Evolutionary conservation across 2,113 vertebrate species (phyloP).

Genomic region (Oncorhynchus tshawytscha): DNA sequence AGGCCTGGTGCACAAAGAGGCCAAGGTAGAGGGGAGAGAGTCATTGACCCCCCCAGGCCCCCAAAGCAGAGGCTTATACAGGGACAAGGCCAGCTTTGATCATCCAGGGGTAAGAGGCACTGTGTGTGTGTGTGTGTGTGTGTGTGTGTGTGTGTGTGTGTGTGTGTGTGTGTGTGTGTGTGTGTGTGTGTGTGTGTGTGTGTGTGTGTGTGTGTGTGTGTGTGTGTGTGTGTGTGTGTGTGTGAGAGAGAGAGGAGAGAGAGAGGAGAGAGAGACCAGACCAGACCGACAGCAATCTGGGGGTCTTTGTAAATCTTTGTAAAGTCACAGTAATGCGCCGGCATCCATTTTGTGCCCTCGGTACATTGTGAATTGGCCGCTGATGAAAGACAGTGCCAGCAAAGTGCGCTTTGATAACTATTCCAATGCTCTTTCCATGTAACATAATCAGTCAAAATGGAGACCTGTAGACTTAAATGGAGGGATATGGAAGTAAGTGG

Average conservation of each 20-base stretch:
- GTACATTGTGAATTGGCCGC: slow-evolving; percentile 3
- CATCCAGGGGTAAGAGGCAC: slow-evolving; percentile 26
- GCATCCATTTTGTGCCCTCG: slow-evolving; percentile 30
- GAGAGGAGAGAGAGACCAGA: too few relatives aligned
- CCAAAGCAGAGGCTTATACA: slow-evolving; percentile 45
- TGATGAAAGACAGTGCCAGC: not conserved
- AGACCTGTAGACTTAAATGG: too few relatives aligned
- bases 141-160: slow-evolving; percentile 1
- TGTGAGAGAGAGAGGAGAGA: not conserved
- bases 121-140: slow-evolving; percentile 11
- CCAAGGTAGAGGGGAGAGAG: slow-evolving; percentile 17
- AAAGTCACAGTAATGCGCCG: slow-evolving; percentile 33
- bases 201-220: too few relatives aligned
- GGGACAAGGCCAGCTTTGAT: slow-evolving; percentile 56
- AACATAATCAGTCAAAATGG: too few relatives aligned
- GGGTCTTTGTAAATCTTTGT: slow-evolving; percentile 25
- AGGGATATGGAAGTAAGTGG: too few relatives aligned
- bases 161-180: slow-evolving; percentile 28
- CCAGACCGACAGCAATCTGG: slow-evolving; percentile 14
- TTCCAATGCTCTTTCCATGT: too few relatives aligned
- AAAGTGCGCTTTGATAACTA: not conserved
- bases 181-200: too few relatives aligned
- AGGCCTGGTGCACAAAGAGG: slow-evolving; percentile 28
- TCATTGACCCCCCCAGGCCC: slow-evolving; percentile 39
- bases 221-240: too few relatives aligned